phyloP scores from a whole-genome alignment of 2,888 invertebrate species.

The Norana najaformis region DNA sequence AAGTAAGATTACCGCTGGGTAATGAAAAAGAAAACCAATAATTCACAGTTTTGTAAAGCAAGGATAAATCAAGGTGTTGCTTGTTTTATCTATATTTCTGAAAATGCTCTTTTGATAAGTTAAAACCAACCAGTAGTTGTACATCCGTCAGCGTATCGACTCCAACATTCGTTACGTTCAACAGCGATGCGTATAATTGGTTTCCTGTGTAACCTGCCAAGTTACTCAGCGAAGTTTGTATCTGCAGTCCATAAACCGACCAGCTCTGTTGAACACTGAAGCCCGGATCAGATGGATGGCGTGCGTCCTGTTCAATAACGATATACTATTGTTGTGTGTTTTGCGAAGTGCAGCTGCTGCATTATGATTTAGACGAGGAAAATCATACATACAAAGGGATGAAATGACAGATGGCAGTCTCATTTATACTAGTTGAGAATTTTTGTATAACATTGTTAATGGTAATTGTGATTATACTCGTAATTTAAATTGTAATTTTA shows the following conservation, averaged over 20 bases:
- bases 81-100: neutral
- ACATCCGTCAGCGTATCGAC: slow-evolving; percentile 34
- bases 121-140: slow-evolving; percentile 32
- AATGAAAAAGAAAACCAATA: too few relatives aligned
- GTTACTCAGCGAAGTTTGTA: slow-evolving; percentile 28
- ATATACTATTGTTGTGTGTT: neutral
- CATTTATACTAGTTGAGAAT: too few relatives aligned
- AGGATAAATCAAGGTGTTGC: neutral
- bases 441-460: too few relatives aligned
- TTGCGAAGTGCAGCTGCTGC: neutral
- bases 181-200: slow-evolving; percentile 22
- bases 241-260: slow-evolving; percentile 39
- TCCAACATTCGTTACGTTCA: slow-evolving; percentile 40
- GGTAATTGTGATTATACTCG: too few relatives aligned
- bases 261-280: slow-evolving; percentile 34
- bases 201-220: slow-evolving; percentile 38
- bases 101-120: neutral
- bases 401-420: too few relatives aligned
- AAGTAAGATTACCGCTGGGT: too few relatives aligned
- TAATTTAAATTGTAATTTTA: neutral
- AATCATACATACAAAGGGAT: neutral
- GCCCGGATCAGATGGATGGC: slow-evolving; percentile 35
- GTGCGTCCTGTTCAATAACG: slow-evolving; percentile 25
- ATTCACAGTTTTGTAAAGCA: neutral
- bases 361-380: neutral